Conservation (phyloP, 2,888 invertebrate species). For the Limnephilus rhombicus region DNA sequence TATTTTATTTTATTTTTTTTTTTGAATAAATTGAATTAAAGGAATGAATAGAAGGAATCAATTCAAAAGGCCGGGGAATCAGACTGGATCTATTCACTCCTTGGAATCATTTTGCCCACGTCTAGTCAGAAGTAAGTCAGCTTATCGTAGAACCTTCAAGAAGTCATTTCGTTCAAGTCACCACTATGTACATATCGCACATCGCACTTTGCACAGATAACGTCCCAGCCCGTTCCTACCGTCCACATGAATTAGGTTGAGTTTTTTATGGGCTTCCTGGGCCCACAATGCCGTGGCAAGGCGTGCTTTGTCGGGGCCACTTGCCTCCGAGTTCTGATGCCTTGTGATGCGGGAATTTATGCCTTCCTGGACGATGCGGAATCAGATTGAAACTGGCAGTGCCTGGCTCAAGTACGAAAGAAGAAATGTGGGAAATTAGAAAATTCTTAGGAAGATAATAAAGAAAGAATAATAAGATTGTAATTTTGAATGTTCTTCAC, state of each 20-base stretch:
- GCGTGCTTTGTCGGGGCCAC: conserved; percentile 10
- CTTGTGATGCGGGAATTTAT: conserved; percentile 22
- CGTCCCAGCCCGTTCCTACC: neutral
- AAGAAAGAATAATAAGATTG: neutral
- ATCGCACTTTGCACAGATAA: conserved; percentile 12
- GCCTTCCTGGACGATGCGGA: conserved; percentile 9
- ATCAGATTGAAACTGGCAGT: neutral
- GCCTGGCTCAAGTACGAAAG: neutral
- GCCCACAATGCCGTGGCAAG: conserved; percentile 29
- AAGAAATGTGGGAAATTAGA: neutral
- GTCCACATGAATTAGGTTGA: conserved; percentile 38
- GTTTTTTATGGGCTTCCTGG: conserved; percentile 44
- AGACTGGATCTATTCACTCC: too few relatives aligned
- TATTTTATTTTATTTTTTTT: too few relatives aligned
- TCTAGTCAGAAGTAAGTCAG: neutral
- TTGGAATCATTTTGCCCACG: too few relatives aligned
- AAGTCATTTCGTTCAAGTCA: neutral
- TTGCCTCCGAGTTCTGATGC: conserved; percentile 8
- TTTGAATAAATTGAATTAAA: too few relatives aligned
- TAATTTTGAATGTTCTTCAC: neutral
- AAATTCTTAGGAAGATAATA: neutral
- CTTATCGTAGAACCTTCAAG: neutral
- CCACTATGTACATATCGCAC: neutral
- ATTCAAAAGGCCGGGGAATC: too few relatives aligned
- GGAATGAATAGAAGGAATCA: too few relatives aligned